A percentile compares a stretch with the other conserved stretches of the same genome.
Conservation (phyloP, 2,797 vertebrate species). For the Gallinago stenura region DNA sequence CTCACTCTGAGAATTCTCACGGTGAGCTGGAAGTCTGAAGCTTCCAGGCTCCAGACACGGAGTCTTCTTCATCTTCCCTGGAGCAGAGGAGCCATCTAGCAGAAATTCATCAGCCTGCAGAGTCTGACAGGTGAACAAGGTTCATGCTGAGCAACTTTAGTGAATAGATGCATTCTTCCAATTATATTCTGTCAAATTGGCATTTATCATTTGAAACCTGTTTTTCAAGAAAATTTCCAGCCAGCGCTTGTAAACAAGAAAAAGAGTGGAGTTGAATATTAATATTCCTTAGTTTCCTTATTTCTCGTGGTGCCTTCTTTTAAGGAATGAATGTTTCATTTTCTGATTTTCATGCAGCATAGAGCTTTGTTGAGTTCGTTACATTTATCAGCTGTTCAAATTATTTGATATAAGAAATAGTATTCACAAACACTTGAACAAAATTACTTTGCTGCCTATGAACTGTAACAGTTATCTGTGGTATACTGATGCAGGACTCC, state of each 20-base stretch:
- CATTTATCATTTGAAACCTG: slow-evolving; percentile 11
- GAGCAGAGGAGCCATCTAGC: background rate
- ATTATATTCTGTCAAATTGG: slow-evolving; percentile 1
- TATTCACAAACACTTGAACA: background rate
- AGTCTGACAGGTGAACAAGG: slow-evolving; percentile 46
- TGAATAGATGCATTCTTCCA: background rate
- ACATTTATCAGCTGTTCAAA: background rate
- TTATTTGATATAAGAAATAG: background rate
- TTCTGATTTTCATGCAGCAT: background rate
- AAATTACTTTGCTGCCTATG: background rate
- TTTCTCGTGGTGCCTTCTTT: background rate
- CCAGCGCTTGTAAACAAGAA: background rate
- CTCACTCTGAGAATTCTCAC: background rate
- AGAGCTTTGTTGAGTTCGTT: background rate
- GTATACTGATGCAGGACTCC: background rate
- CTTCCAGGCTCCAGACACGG: background rate
- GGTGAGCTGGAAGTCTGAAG: background rate
- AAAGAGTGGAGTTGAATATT: background rate
- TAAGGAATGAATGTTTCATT: background rate
- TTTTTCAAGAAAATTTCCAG: background rate
- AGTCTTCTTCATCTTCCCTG: background rate
- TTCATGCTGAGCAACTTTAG: slow-evolving; percentile 17
- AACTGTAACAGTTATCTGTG: background rate
- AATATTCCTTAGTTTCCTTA: background rate
- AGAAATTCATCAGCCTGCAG: background rate